Base-by-base conservation (phyloP, 2,888 invertebrate species). In the Pilophorus perplexus region DNA sequence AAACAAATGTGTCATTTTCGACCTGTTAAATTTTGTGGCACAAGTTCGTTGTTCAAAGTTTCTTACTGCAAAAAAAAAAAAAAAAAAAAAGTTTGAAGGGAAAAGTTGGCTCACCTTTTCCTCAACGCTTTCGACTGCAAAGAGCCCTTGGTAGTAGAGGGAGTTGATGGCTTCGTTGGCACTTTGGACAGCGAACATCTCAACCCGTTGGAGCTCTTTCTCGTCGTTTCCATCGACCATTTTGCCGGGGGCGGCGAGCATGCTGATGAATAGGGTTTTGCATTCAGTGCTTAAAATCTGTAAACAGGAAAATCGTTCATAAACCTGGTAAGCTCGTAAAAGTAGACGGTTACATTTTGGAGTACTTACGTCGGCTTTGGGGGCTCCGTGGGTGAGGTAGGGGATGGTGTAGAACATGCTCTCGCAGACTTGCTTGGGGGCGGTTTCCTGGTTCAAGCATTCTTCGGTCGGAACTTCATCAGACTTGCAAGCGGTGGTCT, bases 371-470 rank as follows among this genome's bases (percentile, higher is more conserved):
- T 37, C 10, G 10, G 22, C 1, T 1, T 20, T 8, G 38, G 55
- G 55, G 22, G 22, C 4, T 22, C 42, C 59, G 6, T 42, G 59
- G 42, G 16, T 10, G 4, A 59, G 40, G 59, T 25, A 59, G 27
- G 38, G 38, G 14, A 10, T 10, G 25, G 14, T 42, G 59, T 23
- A 42, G 16, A 59, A 22, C 8, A 27, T 22, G 14, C 42, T 16
- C 16, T 38, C 22, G 42, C 59, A 59, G 42, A 59, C 59, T 59
- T 59, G 42, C 42, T 42, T 59, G 22, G 59, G 59, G 14, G 59
- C 40, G 14, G 27, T 16, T 59, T 59, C 59, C 25, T 59, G 27
- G n/a, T 42, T 14, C 40, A 59, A 22, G 59, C 59, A 59, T 10
- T 4, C 27, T 1, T 25, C 16, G 6, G 18, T 40, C 6, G 59